Conservation (phyloP, 2,113 vertebrate genomes). For the Struthidea cinerea region DNA sequence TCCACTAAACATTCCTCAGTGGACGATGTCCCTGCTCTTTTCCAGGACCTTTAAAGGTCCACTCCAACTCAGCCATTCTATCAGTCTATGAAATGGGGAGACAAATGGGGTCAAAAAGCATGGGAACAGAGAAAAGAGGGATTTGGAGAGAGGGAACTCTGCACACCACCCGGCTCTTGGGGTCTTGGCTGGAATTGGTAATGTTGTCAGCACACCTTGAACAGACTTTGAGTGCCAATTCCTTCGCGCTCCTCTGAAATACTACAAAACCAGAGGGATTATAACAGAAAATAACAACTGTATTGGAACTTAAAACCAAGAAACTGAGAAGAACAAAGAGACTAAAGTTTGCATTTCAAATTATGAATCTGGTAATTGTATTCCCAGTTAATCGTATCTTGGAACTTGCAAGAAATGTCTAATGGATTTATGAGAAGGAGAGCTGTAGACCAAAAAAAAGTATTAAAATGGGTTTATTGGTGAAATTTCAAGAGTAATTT, state of each 20-base stretch:
- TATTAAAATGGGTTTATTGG: neutral
- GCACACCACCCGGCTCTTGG: neutral
- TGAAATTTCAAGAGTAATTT: conserved; percentile 5
- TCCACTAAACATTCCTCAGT: neutral
- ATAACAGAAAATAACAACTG: neutral
- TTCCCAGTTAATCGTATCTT: neutral
- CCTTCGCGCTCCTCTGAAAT: neutral
- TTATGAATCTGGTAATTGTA: neutral
- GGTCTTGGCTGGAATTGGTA: neutral
- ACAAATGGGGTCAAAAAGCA: neutral
- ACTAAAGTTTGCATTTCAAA: neutral
- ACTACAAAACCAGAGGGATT: neutral
- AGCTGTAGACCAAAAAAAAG: neutral
- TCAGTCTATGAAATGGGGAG: neutral
- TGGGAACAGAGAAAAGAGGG: neutral
- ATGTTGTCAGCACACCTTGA: neutral
- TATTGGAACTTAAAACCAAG: neutral
- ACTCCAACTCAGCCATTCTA: neutral
- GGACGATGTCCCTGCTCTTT: neutral
- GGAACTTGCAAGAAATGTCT: neutral
- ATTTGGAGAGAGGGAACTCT: neutral
- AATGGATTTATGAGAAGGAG: neutral
- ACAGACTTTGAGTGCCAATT: neutral
- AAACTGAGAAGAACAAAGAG: neutral
- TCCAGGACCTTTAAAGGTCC: neutral